Evolutionary conservation across 2,888 invertebrate genomes (phyloP), one percentile per base, ranked within the genome.

Genomic region (Athetis lepigone): DNA sequence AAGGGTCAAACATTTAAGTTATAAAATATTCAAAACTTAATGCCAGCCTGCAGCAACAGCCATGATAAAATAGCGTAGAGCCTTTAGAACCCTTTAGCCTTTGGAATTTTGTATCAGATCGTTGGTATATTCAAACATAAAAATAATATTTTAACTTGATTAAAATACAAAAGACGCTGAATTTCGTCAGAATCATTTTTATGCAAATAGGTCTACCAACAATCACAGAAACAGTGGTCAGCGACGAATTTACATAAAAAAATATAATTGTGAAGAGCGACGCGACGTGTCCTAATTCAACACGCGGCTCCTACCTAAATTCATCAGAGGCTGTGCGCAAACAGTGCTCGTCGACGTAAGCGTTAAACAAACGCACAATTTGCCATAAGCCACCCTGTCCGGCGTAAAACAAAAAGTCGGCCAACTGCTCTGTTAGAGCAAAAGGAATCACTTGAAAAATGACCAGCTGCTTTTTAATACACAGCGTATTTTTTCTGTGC

Each of bases 391-490:
- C 81, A 83, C 77, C 77, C 81, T 75, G 73, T 69, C 79, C 74
- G 52, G 60, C 49, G 69, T 68, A 46, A 69, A 82, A 80, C 80
- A 87, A 86, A 87, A 86, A 86, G 83, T 84, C 81, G 79, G 80
- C 89, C 90, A 92, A 91, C 92, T 90, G 91, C 88, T 89, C 80
- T 83, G 77, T 80, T 82, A 88, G 90, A 95, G 92, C 92, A 95
- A 95, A 95, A 95, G 94, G 92, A 95, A 95, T 91, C 88, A 85
- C 88, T 89, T 95, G 95, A 95, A 95, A 94, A 94, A 95, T 95
- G 93, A 94, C 94, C 95, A 95, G 92, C 92, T 95, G 95, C 86
- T 95, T 92, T 93, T 92, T 94, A 93, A 94, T 92, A 92, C 90
- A 86, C 85, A 89, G 87, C 90, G 92, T 93, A 93, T 95, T 95